These are phyloP conservation scores for Ciconia nigra DNA, from an alignment of 2,797 vertebrate genomes.

Conservation along the genomic window DNA sequence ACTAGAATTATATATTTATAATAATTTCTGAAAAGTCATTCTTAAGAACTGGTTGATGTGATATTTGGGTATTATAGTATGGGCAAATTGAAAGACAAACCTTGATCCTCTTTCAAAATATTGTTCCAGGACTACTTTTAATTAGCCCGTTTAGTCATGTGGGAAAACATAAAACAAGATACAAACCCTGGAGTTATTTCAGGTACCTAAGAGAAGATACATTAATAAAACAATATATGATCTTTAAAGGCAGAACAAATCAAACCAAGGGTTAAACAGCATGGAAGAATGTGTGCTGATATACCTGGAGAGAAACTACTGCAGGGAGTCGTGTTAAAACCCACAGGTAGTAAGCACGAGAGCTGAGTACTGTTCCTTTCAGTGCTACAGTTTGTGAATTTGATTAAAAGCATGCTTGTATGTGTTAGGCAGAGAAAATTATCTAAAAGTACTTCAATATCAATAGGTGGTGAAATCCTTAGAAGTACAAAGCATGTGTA, in stretches of 20 bases:
- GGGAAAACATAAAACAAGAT: neutral
- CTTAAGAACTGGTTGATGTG: neutral
- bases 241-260: neutral
- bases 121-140: neutral
- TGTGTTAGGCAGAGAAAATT: neutral
- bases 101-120: neutral
- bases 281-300: neutral
- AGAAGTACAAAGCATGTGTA: neutral
- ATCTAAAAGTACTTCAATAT: neutral
- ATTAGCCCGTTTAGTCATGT: neutral
- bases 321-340: neutral
- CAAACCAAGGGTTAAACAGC: neutral
- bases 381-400: neutral
- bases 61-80: neutral
- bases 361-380: neutral
- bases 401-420: neutral
- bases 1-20: neutral
- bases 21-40: neutral
- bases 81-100: neutral
- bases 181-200: neutral
- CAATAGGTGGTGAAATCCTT: neutral
- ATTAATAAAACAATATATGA: neutral
- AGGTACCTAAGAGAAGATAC: neutral
- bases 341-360: neutral
- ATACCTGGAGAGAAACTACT: neutral